These are phyloP conservation scores for Netelia inedita DNA, from an alignment of 2,888 invertebrate genomes.

Conservation along the genomic window DNA sequence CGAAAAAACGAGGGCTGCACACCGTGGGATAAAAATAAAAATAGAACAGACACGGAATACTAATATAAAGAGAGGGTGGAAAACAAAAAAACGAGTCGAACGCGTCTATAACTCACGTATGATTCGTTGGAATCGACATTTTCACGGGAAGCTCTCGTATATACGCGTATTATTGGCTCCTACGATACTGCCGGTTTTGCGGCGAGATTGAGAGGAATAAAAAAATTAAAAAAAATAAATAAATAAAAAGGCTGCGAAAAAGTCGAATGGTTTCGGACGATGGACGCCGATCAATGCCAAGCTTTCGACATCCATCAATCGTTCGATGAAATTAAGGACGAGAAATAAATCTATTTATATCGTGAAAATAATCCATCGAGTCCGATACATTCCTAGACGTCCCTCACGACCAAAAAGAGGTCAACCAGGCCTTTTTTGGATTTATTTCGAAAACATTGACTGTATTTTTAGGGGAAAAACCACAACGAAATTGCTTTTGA, in stretches of 20 bases:
- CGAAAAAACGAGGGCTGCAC: slow-evolving; percentile 5
- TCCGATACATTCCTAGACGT: no score
- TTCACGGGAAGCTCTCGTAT: slow-evolving; percentile 7
- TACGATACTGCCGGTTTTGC: not conserved
- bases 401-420: no score
- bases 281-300: slow-evolving; percentile 43
- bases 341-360: not conserved
- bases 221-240: not conserved
- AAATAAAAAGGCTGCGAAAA: not conserved
- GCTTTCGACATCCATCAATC: slow-evolving; percentile 30
- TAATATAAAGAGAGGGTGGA: not conserved
- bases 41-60: not conserved
- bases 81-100: not conserved
- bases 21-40: slow-evolving; percentile 3
- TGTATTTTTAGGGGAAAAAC: no score
- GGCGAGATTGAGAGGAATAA: not conserved
- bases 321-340: slow-evolving; percentile 16
- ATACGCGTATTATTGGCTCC: not conserved
- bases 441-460: no score
- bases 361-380: not conserved
- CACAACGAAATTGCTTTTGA: no score
- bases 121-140: slow-evolving; percentile 15
- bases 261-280: slow-evolving; percentile 38
- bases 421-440: no score
- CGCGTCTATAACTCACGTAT: not conserved